These are phyloP conservation scores for Gallinago stenura DNA, from an alignment of 2,797 vertebrate species.

Conservation along the genomic window DNA sequence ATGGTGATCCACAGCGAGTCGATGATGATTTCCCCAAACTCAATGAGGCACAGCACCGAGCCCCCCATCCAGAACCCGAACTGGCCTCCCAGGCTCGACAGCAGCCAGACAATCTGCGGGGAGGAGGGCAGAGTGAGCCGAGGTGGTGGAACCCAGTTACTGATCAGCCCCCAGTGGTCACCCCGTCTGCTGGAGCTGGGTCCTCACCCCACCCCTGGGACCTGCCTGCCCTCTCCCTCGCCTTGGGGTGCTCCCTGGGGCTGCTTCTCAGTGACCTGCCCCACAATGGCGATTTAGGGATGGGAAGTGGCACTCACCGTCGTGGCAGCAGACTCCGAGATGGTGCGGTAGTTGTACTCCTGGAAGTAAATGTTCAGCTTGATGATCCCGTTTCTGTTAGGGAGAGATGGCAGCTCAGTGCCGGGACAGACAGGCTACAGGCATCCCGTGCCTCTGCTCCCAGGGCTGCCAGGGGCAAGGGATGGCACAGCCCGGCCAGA, in stretches of 20 bases:
- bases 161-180: accelerated
- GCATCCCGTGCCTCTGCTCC: accelerated
- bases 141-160: accelerated
- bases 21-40: slow-evolving; percentile 84
- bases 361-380: slow-evolving; percentile 86
- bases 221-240: not conserved
- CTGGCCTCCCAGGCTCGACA: slow-evolving; percentile 83
- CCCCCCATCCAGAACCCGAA: slow-evolving; percentile 89
- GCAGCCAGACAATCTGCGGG: slow-evolving; percentile 82
- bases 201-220: not conserved
- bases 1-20: slow-evolving; percentile 84
- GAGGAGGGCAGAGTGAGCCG: not conserved
- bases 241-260: not conserved
- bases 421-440: not conserved
- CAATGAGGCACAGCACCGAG: slow-evolving; percentile 84
- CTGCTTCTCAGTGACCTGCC: not conserved
- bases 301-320: slow-evolving; percentile 71
- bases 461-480: accelerated
- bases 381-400: slow-evolving; percentile 77
- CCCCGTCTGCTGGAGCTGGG: accelerated
- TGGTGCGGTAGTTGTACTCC: slow-evolving; percentile 84
- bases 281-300: accelerated
- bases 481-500: accelerated
- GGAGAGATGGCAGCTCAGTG: not conserved
- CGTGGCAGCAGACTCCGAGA: slow-evolving; percentile 76